These are phyloP conservation scores for Limnodromus scolopaceus DNA, from an alignment of 2,797 vertebrate species.

Conservation along the genomic window DNA sequence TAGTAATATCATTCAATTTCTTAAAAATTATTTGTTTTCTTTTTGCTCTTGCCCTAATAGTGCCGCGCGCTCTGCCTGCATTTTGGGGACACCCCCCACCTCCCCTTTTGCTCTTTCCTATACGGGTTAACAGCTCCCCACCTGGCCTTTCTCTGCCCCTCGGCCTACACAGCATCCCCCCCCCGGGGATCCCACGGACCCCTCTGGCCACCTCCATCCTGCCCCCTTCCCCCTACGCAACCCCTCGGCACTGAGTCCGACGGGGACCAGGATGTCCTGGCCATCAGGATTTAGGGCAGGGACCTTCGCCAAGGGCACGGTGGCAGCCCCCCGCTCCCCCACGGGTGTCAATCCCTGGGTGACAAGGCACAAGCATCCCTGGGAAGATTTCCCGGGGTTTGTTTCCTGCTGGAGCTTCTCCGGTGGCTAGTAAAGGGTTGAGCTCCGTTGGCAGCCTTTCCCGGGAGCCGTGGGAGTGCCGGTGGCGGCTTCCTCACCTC, in stretches of 20 bases:
- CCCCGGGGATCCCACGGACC: not conserved
- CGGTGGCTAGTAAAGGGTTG: not conserved
- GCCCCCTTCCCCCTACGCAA: not conserved
- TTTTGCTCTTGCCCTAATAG: too few species aligned
- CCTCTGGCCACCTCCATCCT: not conserved
- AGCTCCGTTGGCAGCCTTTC: not conserved
- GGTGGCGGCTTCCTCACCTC: not conserved
- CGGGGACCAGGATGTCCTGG: not conserved
- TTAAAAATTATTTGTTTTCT: too few species aligned
- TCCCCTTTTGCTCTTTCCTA: not conserved
- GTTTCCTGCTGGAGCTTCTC: not conserved
- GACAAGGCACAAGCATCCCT: not conserved
- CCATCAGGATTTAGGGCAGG: not conserved
- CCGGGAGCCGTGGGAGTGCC: not conserved
- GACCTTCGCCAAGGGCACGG: constrained; percentile 14
- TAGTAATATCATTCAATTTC: too few species aligned
- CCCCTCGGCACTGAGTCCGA: not conserved
- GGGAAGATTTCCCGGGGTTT: not conserved
- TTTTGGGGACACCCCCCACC: not conserved
- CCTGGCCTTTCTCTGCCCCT: not conserved
- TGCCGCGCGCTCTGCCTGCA: not conserved
- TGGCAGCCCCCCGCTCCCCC: not conserved
- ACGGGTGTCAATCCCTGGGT: not conserved
- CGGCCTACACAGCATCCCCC: not conserved
- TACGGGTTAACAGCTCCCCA: not conserved